Percentiles rank a stretch among this genome's conserved stretches.
Evolutionary conservation across 2,888 invertebrate genomes (phyloP).

Genomic region (Bugula neritina): DNA sequence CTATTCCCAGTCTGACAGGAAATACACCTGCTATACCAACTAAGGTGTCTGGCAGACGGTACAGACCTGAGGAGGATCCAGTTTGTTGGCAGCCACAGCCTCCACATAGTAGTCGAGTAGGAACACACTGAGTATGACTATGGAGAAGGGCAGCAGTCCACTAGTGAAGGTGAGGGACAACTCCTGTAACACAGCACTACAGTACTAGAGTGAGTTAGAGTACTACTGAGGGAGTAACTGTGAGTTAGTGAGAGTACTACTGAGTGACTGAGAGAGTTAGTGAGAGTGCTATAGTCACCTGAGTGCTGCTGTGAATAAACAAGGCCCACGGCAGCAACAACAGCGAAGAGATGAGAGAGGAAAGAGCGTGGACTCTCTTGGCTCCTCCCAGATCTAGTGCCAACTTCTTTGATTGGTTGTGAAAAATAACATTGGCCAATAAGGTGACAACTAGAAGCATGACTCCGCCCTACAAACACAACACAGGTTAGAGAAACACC

Average conservation of each 20-base stretch:
- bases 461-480: constrained; percentile 54
- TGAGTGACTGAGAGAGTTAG: too few species aligned
- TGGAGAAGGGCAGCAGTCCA: constrained; percentile 41
- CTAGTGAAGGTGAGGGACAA: background rate
- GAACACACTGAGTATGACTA: constrained; percentile 53
- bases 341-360: constrained; percentile 53
- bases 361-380: constrained; percentile 56
- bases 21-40: too few species aligned
- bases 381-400: constrained; percentile 58
- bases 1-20: too few species aligned
- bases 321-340: constrained; percentile 55
- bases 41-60: too few species aligned
- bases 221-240: background rate
- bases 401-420: constrained; percentile 53
- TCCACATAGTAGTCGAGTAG: constrained; percentile 57
- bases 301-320: constrained; percentile 36
- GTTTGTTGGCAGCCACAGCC: constrained; percentile 46
- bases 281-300: background rate
- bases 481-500: background rate
- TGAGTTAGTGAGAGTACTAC: background rate
- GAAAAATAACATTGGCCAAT: constrained; percentile 53
- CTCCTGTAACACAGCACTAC: background rate
- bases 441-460: constrained; percentile 54
- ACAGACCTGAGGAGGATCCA: constrained; percentile 41
- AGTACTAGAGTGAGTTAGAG: background rate